These are phyloP conservation scores for Pipra filicauda DNA, from an alignment of 2,113 vertebrate genomes.

Conservation along the genomic window DNA sequence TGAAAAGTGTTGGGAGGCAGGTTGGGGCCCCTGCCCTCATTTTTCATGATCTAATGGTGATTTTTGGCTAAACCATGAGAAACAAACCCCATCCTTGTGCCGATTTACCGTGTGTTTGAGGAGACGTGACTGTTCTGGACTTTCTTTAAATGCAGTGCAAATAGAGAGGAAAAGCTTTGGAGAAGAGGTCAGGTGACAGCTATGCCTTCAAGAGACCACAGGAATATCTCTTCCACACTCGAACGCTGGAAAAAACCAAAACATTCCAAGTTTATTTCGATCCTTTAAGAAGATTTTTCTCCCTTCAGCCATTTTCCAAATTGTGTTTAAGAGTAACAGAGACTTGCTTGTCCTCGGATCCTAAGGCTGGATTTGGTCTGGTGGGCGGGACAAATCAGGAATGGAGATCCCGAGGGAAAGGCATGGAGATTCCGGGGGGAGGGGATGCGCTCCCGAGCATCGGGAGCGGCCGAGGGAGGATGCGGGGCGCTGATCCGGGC, in stretches of 20 bases:
- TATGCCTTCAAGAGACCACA: not conserved
- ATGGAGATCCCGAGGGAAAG: not conserved
- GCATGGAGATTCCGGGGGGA: not conserved
- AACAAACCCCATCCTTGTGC: accelerated
- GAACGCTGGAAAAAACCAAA: not conserved
- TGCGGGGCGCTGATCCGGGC: no score
- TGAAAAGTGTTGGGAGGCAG: accelerated
- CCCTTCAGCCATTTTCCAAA: no score
- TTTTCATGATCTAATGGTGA: accelerated
- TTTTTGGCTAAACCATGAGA: not conserved
- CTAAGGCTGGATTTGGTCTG: accelerated
- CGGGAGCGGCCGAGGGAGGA: not conserved
- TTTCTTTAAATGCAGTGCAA: no score
- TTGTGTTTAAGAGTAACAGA: not conserved
- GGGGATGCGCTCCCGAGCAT: not conserved
- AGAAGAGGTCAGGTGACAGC: not conserved
- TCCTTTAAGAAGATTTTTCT: not conserved
- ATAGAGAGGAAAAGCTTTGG: no score
- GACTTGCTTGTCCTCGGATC: accelerated
- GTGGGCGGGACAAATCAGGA: no score
- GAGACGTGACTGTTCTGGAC: accelerated
- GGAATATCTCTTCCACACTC: not conserved
- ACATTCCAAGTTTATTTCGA: not conserved
- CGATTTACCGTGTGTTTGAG: not conserved
- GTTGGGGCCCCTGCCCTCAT: accelerated